phyloP scores from a whole-genome alignment of 2,888 invertebrate genomes.

The Eretmocerus hayati region DNA sequence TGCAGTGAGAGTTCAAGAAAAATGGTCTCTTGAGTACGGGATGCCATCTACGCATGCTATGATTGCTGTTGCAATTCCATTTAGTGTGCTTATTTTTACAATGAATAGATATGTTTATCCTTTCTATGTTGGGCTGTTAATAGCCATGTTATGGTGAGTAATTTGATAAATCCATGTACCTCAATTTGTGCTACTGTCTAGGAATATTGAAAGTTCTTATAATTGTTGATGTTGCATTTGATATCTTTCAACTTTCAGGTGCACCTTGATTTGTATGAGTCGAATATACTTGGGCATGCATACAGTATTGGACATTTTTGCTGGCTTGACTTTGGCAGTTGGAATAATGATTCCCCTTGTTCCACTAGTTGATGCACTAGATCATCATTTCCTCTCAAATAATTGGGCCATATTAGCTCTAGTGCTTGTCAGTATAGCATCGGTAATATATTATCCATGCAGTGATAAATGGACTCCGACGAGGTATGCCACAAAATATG shows the following conservation, averaged over 20 bases:
- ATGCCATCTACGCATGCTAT: conserved; percentile 95
- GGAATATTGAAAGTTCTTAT: background rate
- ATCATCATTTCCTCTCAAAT: conserved; percentile 64
- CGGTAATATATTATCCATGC: conserved; percentile 73
- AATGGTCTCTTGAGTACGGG: conserved; percentile 88
- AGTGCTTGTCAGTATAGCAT: conserved; percentile 57
- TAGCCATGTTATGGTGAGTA: conserved; percentile 55
- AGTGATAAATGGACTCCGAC: conserved; percentile 87
- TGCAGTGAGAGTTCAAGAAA: conserved; percentile 72
- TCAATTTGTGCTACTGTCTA: no score
- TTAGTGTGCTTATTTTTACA: conserved; percentile 74
- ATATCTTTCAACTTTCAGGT: conserved; percentile 45
- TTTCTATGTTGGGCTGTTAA: conserved; percentile 52
- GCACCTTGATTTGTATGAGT: conserved; percentile 73
- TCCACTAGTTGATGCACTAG: conserved; percentile 68
- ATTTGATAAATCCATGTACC: no score
- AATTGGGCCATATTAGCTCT: conserved; percentile 60
- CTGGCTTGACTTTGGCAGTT: conserved; percentile 64
- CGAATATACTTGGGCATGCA: conserved; percentile 91
- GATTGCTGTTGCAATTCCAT: conserved; percentile 83
- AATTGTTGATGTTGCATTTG: background rate
- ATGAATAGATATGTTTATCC: conserved; percentile 73
- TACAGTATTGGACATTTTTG: conserved; percentile 78
- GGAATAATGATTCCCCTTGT: conserved; percentile 64
- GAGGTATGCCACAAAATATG: conserved; percentile 50